These are phyloP conservation scores for Yasuhikotakia modesta DNA, from an alignment of 2,797 vertebrate genomes.

Conservation along the genomic window DNA sequence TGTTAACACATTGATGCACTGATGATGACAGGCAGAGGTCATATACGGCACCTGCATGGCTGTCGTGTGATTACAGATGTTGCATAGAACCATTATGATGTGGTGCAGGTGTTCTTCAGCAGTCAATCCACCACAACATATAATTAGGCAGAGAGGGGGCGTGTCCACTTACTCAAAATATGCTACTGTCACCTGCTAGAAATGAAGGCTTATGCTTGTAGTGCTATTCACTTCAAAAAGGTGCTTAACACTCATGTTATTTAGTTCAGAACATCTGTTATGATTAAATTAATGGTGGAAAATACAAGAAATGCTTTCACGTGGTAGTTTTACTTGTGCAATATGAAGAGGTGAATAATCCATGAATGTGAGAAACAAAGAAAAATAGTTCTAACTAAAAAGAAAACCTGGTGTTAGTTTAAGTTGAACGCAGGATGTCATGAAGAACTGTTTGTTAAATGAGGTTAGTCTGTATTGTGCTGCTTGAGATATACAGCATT, in stretches of 20 bases:
- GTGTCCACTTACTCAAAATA: not conserved
- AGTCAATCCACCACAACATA: constrained; percentile 43
- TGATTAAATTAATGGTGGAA: constrained; percentile 18
- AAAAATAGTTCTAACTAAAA: not conserved
- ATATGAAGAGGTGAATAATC: constrained; percentile 15
- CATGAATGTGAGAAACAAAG: not conserved
- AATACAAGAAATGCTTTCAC: constrained; percentile 3
- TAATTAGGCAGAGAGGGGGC: constrained; percentile 12
- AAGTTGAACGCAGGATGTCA: constrained; percentile 5
- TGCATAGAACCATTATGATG: constrained; percentile 41
- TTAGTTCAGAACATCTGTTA: not conserved
- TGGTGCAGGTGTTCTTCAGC: constrained; percentile 55
- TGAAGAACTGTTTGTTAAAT: not conserved
- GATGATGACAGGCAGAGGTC: constrained; percentile 42
- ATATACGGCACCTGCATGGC: constrained; percentile 52
- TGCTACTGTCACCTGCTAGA: constrained; percentile 16
- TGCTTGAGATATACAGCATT: constrained; percentile 26
- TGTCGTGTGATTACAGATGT: constrained; percentile 47
- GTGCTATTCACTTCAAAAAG: too few relatives aligned
- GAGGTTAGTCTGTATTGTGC: not conserved
- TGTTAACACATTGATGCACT: constrained; percentile 36
- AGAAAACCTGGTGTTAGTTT: constrained; percentile 37
- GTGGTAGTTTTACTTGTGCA: not conserved
- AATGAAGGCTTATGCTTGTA: constrained; percentile 1
- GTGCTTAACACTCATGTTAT: not conserved